Conservation (phyloP, 1,140 invertebrate genomes). For the Bombus haemorrhoidalis region DNA sequence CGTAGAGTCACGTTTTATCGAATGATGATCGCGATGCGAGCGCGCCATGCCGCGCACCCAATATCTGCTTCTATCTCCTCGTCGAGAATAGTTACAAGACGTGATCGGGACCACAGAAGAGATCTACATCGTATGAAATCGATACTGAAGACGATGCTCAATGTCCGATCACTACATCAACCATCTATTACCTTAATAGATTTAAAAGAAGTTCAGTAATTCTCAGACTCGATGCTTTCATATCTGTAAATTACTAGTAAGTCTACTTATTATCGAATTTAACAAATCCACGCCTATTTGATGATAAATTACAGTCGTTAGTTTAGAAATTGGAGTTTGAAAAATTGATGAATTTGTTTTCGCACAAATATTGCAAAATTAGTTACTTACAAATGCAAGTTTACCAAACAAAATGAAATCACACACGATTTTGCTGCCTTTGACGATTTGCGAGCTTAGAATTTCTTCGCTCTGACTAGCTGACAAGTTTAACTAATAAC, state of each 20-base stretch:
- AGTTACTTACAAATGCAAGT: too few species aligned
- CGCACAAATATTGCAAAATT: too few species aligned
- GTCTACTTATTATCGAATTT: background rate
- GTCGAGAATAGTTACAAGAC: background rate
- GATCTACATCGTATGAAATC: background rate
- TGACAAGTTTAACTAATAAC: too few species aligned
- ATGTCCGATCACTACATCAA: background rate
- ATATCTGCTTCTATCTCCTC: conserved; percentile 5
- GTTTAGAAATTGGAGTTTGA: too few species aligned
- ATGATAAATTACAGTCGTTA: too few species aligned
- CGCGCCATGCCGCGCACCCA: background rate
- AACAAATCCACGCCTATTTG: background rate
- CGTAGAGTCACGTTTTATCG: conserved; percentile 32
- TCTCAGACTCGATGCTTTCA: background rate
- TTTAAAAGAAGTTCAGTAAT: background rate
- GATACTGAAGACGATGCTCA: background rate
- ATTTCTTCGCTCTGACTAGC: too few species aligned
- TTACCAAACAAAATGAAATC: too few species aligned
- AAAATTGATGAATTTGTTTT: too few species aligned
- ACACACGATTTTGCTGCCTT: too few species aligned
- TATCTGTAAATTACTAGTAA: background rate
- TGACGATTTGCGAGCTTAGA: too few species aligned
- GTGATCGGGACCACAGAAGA: background rate
- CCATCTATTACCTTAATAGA: background rate
- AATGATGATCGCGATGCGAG: conserved; percentile 16